phyloP scores from a whole-genome alignment of 2,113 vertebrate species.

The Ceyx margarethae region DNA sequence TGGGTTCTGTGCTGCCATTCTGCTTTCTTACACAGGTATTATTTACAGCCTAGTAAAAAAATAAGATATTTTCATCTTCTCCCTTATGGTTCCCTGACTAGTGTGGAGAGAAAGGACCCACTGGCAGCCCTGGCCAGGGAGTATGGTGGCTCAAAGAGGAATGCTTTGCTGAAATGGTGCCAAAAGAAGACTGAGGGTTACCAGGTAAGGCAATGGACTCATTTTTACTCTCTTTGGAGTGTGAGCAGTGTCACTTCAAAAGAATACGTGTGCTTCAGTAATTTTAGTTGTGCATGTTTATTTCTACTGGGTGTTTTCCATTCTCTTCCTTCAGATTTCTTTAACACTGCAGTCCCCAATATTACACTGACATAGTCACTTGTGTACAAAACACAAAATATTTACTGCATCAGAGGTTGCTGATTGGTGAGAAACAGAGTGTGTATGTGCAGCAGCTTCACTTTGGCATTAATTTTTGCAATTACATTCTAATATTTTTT shows the following conservation, averaged over 20 bases:
- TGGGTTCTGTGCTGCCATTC: neutral
- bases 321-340: neutral
- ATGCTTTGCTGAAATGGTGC: conserved; percentile 96
- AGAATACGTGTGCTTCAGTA: neutral
- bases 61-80: neutral
- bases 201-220: conserved; percentile 78
- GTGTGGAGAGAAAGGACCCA: conserved; percentile 96
- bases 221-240: neutral
- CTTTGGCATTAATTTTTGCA: neutral
- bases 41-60: neutral
- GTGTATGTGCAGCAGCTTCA: neutral
- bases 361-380: neutral
- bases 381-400: neutral
- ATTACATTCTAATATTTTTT: neutral
- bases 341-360: neutral
- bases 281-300: neutral
- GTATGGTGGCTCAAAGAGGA: conserved; percentile 96
- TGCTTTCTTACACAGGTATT: neutral
- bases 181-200: conserved; percentile 98
- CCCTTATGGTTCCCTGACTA: conserved; percentile 59
- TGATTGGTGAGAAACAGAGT: neutral
- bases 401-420: neutral
- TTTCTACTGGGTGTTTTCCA: neutral
- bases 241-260: neutral
- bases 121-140: conserved; percentile 92